Base-by-base conservation (phyloP, 2,113 vertebrate genomes). In the Pao palembangensis region DNA sequence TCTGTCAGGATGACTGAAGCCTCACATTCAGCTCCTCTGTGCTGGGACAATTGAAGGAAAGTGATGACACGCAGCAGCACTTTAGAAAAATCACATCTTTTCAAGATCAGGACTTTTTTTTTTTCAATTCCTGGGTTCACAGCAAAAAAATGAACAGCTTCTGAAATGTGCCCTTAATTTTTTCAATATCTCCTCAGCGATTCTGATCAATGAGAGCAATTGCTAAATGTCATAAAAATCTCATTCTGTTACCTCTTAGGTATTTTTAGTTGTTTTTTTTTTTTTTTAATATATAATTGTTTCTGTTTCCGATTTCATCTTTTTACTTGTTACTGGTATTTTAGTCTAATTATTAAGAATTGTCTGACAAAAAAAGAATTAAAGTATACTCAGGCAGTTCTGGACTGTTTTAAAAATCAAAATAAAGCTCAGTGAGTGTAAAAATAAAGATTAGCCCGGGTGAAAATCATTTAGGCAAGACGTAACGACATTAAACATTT, bases 401-500 rank as follows among this genome's bases (percentile, higher is more conserved):
- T 28, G 34, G 8, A 38, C 10, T 8, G 2, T 8, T 38, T 38
- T 0, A 38, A 38, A 38, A 38, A 38, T 17, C 6, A 38, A 38
- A 55, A 34, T 11, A 34, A 34, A 21, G 21, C 2, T 18, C 25
- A 28, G 25, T 28, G 25, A 28, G 25, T 28, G 25, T 8, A 38
- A 38, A 38, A 38, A 38, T 17, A 43, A 11, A 50, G 20, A 20
- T 15, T 1, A 38, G 34, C 4, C 3, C n/a, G 21, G 10, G 54
- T 19, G 41, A 38, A 38, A 38, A 59, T 15, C 18, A 51, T 25
- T 8, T 23, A 60, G 12, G 16, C 55, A 61, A 69, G 63, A 50
- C 11, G 2, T 38, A 3, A 38, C 8, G 46, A 47, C 55, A 52
- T 78, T 58, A 50, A 66, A 71, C 61, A 64, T 44, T 25, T 48